These are phyloP conservation scores for Oreochromis spilurus DNA, from an alignment of 2,113 vertebrate species.

Conservation along the genomic window DNA sequence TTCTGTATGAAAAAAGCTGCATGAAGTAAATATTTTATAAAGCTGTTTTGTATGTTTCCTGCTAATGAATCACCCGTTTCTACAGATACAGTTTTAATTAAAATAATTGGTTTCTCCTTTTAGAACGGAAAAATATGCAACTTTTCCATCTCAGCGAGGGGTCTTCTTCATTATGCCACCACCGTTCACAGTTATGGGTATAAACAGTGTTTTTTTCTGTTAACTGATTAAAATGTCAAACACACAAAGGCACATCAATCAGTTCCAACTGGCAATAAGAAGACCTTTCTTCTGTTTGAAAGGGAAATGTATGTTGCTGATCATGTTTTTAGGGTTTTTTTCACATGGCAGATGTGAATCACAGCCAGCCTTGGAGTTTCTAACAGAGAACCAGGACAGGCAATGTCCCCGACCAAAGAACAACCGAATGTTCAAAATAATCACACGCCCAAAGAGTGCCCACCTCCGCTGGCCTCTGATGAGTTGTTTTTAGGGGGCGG, in stretches of 20 bases:
- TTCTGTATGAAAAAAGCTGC: not conserved
- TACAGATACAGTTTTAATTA: constrained; percentile 20
- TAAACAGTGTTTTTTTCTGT: not conserved
- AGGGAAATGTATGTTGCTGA: not conserved
- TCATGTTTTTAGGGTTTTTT: not conserved
- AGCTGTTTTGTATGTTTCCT: not conserved
- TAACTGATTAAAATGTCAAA: constrained; percentile 26
- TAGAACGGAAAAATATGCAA: not conserved
- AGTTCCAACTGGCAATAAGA: not conserved
- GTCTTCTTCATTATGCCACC: not conserved
- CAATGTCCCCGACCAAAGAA: constrained; percentile 1
- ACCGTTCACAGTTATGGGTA: not conserved
- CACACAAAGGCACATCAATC: constrained; percentile 1
- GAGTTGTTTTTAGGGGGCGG: not conserved
- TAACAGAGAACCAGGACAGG: not conserved
- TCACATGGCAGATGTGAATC: constrained; percentile 9
- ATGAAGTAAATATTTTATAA: not conserved
- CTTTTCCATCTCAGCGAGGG: not conserved
- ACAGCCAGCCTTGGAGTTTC: not conserved
- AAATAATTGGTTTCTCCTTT: not conserved
- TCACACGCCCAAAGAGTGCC: not conserved
- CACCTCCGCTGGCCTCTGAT: constrained; percentile 12
- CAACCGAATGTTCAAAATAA: constrained; percentile 14
- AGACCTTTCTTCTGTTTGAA: not conserved
- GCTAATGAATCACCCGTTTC: constrained; percentile 18